phyloP scores from a whole-genome alignment of 2,797 vertebrate species.

The Dromococcyx pavoninus region DNA sequence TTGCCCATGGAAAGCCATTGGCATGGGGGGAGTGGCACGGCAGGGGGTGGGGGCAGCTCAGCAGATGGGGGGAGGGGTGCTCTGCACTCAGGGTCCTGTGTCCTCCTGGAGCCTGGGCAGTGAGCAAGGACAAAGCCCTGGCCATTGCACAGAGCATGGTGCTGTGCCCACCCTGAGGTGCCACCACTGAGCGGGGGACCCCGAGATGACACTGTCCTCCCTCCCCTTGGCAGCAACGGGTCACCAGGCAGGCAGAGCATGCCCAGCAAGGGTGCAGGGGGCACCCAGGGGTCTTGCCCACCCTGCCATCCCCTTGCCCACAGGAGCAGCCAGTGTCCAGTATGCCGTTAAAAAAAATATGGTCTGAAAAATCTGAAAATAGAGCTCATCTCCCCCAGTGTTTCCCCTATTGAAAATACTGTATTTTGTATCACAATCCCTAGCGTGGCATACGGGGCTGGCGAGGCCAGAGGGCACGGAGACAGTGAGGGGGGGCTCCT shows the following conservation, averaged over 20 bases:
- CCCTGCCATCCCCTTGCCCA: neutral
- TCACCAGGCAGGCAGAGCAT: neutral
- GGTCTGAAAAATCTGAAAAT: slow-evolving; percentile 66
- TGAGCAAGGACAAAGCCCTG: neutral
- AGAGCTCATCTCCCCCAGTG: neutral
- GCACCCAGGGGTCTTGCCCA: fast-evolving
- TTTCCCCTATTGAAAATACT: slow-evolving; percentile 57
- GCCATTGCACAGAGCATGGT: neutral
- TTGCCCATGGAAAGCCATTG: neutral
- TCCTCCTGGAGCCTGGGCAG: neutral
- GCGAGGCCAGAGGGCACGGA: fast-evolving
- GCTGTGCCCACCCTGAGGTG: too few relatives aligned
- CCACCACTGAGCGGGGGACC: neutral
- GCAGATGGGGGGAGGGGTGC: fast-evolving
- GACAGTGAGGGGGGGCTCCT: neutral
- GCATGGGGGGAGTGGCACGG: neutral
- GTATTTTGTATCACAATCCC: slow-evolving; percentile 50
- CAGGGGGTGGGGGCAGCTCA: neutral
- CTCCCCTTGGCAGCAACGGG: neutral
- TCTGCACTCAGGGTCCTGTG: neutral
- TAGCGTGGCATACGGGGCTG: neutral
- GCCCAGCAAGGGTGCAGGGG: neutral
- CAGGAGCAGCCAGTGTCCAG: neutral
- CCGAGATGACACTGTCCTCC: neutral
- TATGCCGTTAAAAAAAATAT: slow-evolving; percentile 30